Conservation (phyloP, 2,888 invertebrate species). For the Copidosoma aretas region DNA sequence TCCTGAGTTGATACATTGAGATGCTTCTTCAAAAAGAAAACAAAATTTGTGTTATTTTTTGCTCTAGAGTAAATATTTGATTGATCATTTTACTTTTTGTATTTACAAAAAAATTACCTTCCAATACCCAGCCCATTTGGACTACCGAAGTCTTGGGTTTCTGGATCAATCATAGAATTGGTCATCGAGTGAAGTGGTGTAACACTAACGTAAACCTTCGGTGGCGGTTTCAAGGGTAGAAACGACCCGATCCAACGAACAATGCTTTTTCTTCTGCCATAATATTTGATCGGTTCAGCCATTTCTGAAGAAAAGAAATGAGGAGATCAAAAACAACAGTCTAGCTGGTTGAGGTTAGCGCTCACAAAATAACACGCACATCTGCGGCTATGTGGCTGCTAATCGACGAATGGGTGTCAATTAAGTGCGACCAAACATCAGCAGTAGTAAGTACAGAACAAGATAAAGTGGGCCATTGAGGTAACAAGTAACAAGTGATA, state of each 20-base stretch:
- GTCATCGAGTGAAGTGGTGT: slow-evolving; percentile 61
- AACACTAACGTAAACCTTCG: slow-evolving; percentile 60
- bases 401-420: background rate
- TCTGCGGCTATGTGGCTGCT: too few species aligned
- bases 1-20: slow-evolving; percentile 21
- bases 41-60: slow-evolving; percentile 17
- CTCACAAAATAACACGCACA: too few species aligned
- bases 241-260: slow-evolving; percentile 59
- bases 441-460: slow-evolving; percentile 20
- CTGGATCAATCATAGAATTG: slow-evolving; percentile 59
- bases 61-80: slow-evolving; percentile 6
- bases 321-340: too few species aligned
- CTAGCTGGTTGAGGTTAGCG: too few species aligned
- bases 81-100: background rate
- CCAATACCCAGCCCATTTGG: slow-evolving; percentile 50
- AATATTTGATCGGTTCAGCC: slow-evolving; percentile 54
- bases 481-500: background rate
- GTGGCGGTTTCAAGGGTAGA: slow-evolving; percentile 58
- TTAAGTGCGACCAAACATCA: background rate
- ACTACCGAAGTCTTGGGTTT: slow-evolving; percentile 48
- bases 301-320: slow-evolving; percentile 44
- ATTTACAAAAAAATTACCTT: slow-evolving; percentile 44
- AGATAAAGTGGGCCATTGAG: slow-evolving; percentile 21
- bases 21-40: slow-evolving; percentile 18
- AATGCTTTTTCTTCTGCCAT: slow-evolving; percentile 59